Evolutionary conservation across 1,140 invertebrate genomes (phyloP).

Genomic region (Trinorchestia longiramus): DNA sequence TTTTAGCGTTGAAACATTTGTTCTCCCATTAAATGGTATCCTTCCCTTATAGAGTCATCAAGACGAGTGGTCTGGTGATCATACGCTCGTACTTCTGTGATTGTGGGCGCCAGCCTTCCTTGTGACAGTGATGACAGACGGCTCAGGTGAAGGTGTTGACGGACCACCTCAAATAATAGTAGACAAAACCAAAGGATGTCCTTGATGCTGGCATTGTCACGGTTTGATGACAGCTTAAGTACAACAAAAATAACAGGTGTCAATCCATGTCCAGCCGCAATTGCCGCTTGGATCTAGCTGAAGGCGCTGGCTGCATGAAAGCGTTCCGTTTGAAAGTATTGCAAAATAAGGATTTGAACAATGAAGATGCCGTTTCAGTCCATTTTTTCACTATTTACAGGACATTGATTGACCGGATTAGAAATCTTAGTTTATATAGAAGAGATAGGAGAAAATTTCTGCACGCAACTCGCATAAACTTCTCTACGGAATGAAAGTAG

Average conservation of each 20-base stretch:
- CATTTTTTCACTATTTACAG: no score
- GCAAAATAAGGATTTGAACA: no score
- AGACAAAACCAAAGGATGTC: neutral
- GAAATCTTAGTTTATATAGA: no score
- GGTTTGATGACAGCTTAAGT: neutral
- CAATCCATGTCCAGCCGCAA: neutral
- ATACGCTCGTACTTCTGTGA: neutral
- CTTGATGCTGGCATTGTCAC: neutral
- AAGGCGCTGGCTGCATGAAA: neutral
- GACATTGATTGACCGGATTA: no score
- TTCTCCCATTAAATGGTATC: neutral
- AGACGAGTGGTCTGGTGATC: neutral
- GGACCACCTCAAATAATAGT: neutral
- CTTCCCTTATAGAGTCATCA: neutral
- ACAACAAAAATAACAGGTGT: conserved; percentile 9
- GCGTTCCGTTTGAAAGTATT: neutral
- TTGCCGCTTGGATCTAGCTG: neutral
- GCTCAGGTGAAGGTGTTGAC: neutral
- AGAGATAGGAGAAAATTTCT: no score
- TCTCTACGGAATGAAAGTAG: no score
- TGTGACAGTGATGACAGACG: neutral
- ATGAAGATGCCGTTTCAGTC: no score
- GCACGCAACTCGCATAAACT: no score
- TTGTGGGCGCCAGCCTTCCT: neutral
- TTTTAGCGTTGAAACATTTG: neutral